Evolutionary conservation across 2,113 vertebrate genomes (phyloP), one percentile per base, ranked within the genome.

Genomic region (Notothenia coriiceps): DNA sequence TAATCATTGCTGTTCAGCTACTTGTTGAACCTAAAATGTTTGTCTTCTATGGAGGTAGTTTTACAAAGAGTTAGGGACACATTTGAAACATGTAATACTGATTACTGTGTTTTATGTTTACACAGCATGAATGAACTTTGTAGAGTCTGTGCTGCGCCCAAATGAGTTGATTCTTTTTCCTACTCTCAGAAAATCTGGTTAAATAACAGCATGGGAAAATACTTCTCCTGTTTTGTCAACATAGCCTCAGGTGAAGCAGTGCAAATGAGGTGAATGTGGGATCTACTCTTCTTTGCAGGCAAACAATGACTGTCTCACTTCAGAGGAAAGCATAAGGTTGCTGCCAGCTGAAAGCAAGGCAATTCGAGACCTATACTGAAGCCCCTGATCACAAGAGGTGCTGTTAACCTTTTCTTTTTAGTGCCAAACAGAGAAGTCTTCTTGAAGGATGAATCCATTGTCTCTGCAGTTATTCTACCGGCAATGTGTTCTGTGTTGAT

Each of bases 381-480:
- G 49, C 14, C 46, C 46, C 49, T 17, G 44, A 29, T 70, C 62
- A 55, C 22, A 20, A 20, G 54, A 46, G 54, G 25, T 70, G 46
- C 62, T 49, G 67, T 25, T 3, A 8, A 57, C 40, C 18, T 43
- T 8, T 47, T 44, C 57, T 6, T 43, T 51, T 14, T 22, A 25
- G 11, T 65, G 51, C 20, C n/a, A 4, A 2, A 35, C 17, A 35
- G 10, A 52, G 14, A 43, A 18, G 6, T 22, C 49, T 17, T 47
- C 44, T 13, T 7, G 14, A 44, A 9, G 35, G 52, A 66, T 46
- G 46, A 43, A 51, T 8, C 65, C 17, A 61, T 12, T 44, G 29
- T 77, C 55, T 81, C 62, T 69, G 55, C 76, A 63, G 54, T 61
- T 68, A 56, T 73, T 77, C 68, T 50, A 43, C 66, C 40, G 47